Conservation (phyloP, 2,113 vertebrate species). For the Nyctibius bracteatus region DNA sequence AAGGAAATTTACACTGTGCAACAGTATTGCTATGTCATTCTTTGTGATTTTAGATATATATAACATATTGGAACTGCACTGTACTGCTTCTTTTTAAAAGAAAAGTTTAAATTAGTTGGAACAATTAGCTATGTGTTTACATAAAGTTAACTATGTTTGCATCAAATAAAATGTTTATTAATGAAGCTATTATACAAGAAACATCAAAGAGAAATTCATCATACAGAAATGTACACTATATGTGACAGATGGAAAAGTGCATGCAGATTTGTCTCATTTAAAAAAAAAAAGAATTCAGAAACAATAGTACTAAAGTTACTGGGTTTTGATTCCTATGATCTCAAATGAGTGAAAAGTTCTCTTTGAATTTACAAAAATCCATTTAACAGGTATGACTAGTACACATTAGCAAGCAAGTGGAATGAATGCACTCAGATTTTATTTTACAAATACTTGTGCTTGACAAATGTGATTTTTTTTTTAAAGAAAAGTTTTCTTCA, state of each 20-base stretch:
- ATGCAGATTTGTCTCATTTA: conserved; percentile 75
- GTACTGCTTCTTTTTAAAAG: conserved; percentile 57
- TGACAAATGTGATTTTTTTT: conserved; percentile 74
- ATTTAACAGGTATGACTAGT: conserved; percentile 81
- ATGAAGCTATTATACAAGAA: conserved; percentile 83
- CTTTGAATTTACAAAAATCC: conserved; percentile 86
- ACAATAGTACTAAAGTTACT: conserved; percentile 72
- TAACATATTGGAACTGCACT: conserved; percentile 33
- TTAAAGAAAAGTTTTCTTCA: conserved; percentile 70
- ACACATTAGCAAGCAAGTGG: conserved; percentile 86
- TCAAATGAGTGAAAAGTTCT: conserved; percentile 76
- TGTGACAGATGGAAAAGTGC: conserved; percentile 75
- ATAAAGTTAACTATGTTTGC: conserved; percentile 79
- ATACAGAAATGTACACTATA: conserved; percentile 79
- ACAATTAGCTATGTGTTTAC: conserved; percentile 67
- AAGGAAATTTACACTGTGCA: conserved; percentile 44
- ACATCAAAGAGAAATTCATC: conserved; percentile 79
- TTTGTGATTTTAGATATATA: conserved; percentile 16
- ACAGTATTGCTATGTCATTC: conserved; percentile 49
- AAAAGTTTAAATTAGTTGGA: conserved; percentile 58
- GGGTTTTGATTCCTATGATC: conserved; percentile 68
- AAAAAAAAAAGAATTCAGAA: conserved; percentile 56
- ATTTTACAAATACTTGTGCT: conserved; percentile 80
- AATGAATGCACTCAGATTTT: conserved; percentile 74
- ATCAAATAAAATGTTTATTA: conserved; percentile 83